phyloP scores from a whole-genome alignment of 2,113 vertebrate genomes.

The Cyphomyrus discorhynchus region DNA sequence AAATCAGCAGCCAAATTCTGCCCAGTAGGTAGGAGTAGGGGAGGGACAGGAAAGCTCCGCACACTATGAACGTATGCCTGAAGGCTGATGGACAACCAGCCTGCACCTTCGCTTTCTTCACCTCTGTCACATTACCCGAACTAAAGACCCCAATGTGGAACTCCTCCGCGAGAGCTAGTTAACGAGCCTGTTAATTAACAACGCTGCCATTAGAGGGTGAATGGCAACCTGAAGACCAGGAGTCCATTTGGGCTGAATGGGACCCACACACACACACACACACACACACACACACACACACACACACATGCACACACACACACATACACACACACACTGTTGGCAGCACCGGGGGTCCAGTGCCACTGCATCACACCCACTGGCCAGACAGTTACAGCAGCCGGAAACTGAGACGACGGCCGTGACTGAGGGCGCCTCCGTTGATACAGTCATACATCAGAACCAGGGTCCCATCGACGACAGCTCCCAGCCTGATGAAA shows the following conservation, averaged over 20 bases:
- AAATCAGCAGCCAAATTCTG: slow-evolving; percentile 44
- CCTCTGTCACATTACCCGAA: slow-evolving; percentile 43
- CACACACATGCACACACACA: background rate
- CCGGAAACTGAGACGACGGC: background rate
- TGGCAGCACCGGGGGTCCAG: background rate
- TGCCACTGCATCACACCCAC: background rate
- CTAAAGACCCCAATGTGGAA: slow-evolving; percentile 17
- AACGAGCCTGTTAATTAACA: background rate
- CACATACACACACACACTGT: background rate
- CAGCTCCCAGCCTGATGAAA: background rate
- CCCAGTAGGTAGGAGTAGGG: slow-evolving; percentile 22
- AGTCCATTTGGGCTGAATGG: background rate
- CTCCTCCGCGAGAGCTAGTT: background rate
- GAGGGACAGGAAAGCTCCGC: slow-evolving; percentile 35
- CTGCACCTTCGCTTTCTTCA: slow-evolving; percentile 38
- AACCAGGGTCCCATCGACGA: background rate
- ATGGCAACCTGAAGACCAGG: background rate
- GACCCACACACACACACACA: background rate
- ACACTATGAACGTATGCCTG: slow-evolving; percentile 34
- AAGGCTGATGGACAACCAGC: background rate
- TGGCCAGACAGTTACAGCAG: background rate
- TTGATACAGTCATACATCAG: slow-evolving; percentile 16
- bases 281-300: background rate
- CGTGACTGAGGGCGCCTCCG: background rate
- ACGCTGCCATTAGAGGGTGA: background rate